Evolutionary conservation across 2,888 invertebrate species (phyloP), one percentile per base, ranked within the genome.

Genomic region (Amphipoea oculea): DNA sequence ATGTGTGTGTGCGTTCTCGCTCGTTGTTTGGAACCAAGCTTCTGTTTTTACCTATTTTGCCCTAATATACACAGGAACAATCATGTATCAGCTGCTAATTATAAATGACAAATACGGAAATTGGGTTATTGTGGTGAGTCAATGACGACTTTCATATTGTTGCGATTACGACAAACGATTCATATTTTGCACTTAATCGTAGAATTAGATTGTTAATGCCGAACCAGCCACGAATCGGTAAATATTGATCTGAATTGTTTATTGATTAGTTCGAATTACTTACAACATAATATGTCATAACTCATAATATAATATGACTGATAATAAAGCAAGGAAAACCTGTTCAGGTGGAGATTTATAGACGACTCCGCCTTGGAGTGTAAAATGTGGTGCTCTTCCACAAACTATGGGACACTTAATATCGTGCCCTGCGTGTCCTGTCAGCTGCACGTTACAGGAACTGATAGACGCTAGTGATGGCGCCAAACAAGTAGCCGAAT

Each of bases 81-180:
- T 23, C 17, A 45, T 20, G 51, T 67, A 77, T 60, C 65, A 70
- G 73, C 60, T 68, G 82, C 68, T 85, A 84, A 84, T 84, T 84
- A 84, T 82, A 84, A 84, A 65, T 77, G 78, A 86, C 84, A 84
- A 86, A 84, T 84, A 82, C 29, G 82, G 84, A 0, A 73, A 77
- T 51, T 77, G 1, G 82, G 70, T 67, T 84, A 60, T 9, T 71
- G 40, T 40, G 36, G 54, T 65, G 70, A 70, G 45, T 40, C 42
- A 81, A 40, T 74, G 40, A 11, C 62, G 14, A 40, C 71, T 68
- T 73, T 70, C 67, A 29, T 45, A n/a, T 48, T 63, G 67, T 77
- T 60, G 40, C 63, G 4, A 65, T 60, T 60, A 11, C 73, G 54
- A 68, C 62, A 77, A 74, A 82, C 81, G 77, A 84, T 45, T 84